Conservation (phyloP, 2,888 invertebrate species). For the Ophion ventricosus region DNA sequence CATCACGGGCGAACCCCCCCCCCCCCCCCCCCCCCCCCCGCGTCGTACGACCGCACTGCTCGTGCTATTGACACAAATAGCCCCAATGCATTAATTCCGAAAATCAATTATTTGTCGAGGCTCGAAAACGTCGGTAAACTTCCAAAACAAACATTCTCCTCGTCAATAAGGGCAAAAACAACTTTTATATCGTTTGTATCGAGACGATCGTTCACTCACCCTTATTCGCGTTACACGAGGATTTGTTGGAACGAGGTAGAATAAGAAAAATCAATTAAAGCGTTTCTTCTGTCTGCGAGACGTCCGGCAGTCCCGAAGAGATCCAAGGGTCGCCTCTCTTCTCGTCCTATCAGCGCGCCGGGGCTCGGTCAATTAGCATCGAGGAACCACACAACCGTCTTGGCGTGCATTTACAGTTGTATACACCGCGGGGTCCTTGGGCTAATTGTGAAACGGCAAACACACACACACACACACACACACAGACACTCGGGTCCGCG, state of each 20-base stretch:
- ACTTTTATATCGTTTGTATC: background rate
- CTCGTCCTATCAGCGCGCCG: conserved; percentile 47
- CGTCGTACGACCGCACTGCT: background rate
- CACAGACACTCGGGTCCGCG: conserved; percentile 1
- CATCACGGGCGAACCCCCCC: background rate
- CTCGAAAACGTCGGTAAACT: background rate
- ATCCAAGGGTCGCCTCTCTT: conserved; percentile 36
- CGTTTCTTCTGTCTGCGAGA: conserved; percentile 52
- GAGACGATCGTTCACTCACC: conserved; percentile 35
- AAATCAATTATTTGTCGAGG: background rate
- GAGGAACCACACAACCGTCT: conserved; percentile 30
- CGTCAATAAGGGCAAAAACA: background rate
- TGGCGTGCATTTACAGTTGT: conserved; percentile 17
- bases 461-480: conserved; percentile 17
- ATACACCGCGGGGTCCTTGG: conserved; percentile 4
- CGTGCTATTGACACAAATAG: conserved; percentile 25
- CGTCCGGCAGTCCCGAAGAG: conserved; percentile 62
- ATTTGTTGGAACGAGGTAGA: conserved; percentile 14
- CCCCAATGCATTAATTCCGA: background rate
- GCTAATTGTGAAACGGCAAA: too few species aligned
- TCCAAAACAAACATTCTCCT: background rate
- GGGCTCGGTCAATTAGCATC: conserved; percentile 65
- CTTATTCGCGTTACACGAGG: conserved; percentile 31
- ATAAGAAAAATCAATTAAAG: conserved; percentile 14
- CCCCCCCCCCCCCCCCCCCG: background rate